These are phyloP conservation scores for Pavo muticus DNA, from an alignment of 2,113 vertebrate genomes.

Conservation along the genomic window DNA sequence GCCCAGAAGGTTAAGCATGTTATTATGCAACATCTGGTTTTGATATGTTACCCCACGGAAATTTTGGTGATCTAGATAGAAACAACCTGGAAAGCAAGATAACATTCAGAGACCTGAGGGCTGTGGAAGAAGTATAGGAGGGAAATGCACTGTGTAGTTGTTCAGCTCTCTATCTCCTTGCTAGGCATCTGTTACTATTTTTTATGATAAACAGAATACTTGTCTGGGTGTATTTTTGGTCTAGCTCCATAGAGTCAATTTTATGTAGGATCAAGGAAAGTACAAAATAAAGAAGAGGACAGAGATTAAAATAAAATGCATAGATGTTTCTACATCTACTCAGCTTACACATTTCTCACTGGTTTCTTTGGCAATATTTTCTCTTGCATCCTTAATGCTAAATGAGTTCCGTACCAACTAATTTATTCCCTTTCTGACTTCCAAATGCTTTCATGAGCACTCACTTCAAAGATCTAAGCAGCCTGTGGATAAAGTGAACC, in stretches of 20 bases:
- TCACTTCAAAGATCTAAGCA: not conserved
- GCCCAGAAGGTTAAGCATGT: not conserved
- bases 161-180: rapidly evolving
- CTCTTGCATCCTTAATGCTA: not conserved
- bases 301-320: not conserved
- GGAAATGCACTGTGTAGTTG: not conserved
- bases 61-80: not conserved
- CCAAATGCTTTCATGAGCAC: not conserved
- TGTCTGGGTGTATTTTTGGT: not conserved
- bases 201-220: not conserved
- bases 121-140: not conserved
- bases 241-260: not conserved
- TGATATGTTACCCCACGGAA: not conserved
- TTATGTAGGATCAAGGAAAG: not conserved
- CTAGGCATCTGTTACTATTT: not conserved
- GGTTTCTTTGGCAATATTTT: not conserved
- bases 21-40: not conserved
- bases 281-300: not conserved
- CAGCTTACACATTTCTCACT: not conserved
- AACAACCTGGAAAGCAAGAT: not conserved
- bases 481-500: not conserved
- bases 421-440: not conserved
- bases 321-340: not conserved
- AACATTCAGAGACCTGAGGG: not conserved
- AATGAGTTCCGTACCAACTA: not conserved